phyloP scores from a whole-genome alignment of 2,113 vertebrate genomes.

The Scomber colias region DNA sequence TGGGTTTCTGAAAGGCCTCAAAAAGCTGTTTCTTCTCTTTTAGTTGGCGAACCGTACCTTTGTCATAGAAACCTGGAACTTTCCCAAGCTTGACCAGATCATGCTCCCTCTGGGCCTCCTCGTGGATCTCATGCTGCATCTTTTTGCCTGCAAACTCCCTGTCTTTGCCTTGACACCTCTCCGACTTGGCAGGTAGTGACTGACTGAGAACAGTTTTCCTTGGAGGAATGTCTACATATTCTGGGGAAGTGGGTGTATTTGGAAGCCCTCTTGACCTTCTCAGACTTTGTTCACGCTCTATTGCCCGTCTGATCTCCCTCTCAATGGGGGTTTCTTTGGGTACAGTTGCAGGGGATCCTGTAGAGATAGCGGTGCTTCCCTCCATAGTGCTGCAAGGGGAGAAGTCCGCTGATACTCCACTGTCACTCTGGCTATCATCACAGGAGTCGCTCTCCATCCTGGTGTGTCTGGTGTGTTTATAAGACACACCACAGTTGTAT shows the following conservation, averaged over 20 bases:
- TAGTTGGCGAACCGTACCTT: conserved; percentile 82
- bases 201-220: conserved; percentile 79
- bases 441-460: conserved; percentile 77
- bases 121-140: conserved; percentile 89
- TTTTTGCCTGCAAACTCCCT: conserved; percentile 88
- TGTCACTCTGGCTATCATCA: conserved; percentile 79
- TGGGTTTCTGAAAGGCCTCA: conserved; percentile 82
- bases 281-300: conserved; percentile 91
- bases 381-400: conserved; percentile 68
- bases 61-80: conserved; percentile 83
- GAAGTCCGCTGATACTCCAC: conserved; percentile 76
- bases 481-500: conserved; percentile 9
- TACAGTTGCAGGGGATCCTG: conserved; percentile 11
- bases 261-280: conserved; percentile 90
- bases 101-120: conserved; percentile 85
- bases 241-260: conserved; percentile 25
- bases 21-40: conserved; percentile 87
- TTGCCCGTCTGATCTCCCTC: conserved; percentile 85
- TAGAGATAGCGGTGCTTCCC: background rate
- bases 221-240: conserved; percentile 89
- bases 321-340: conserved; percentile 92
- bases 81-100: conserved; percentile 85
- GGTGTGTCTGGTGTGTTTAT: conserved; percentile 19
- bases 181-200: conserved; percentile 41
- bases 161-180: conserved; percentile 85